Conservation (phyloP, 2,888 invertebrate species). For the Agrilus cyanescens region DNA sequence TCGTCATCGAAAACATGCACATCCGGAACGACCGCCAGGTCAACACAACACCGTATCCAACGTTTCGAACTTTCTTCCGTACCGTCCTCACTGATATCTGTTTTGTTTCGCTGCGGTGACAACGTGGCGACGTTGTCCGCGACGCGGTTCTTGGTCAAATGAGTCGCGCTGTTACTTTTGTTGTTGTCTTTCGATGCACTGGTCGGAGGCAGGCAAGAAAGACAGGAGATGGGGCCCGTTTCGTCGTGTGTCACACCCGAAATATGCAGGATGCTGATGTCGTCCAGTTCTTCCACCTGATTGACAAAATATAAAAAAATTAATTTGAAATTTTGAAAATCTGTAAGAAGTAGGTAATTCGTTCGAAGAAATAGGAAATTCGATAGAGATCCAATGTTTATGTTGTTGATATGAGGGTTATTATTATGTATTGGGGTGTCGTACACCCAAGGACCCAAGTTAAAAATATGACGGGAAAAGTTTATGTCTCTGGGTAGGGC, state of each 20-base stretch:
- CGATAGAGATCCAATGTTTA: no score
- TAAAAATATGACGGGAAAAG: no score
- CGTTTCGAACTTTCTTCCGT: slow-evolving; percentile 1
- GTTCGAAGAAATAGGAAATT: no score
- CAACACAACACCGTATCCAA: slow-evolving; percentile 9
- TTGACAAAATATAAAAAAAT: slow-evolving; percentile 6
- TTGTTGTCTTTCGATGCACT: not conserved
- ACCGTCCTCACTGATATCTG: not conserved
- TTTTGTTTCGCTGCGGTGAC: slow-evolving; percentile 2
- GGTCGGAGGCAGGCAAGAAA: slow-evolving; percentile 14
- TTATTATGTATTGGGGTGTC: no score
- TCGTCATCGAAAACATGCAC: not conserved
- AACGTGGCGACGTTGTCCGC: slow-evolving; percentile 19
- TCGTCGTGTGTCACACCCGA: slow-evolving; percentile 39
- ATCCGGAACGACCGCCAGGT: slow-evolving; percentile 7
- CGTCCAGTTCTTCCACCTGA: slow-evolving; percentile 39
- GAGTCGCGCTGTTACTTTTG: slow-evolving; percentile 16
- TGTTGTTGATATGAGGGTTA: no score
- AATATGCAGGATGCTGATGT: slow-evolving; percentile 47
- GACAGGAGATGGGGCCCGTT: slow-evolving; percentile 27
- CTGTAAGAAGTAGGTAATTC: no score
- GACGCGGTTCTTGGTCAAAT: slow-evolving; percentile 39
- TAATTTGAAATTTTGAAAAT: no score
- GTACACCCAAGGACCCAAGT: no score
- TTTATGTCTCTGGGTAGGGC: no score